Evolutionary conservation across 2,888 invertebrate species (phyloP), one percentile per base, ranked within the genome.

Genomic region (Trypoxylon attenuatum): DNA sequence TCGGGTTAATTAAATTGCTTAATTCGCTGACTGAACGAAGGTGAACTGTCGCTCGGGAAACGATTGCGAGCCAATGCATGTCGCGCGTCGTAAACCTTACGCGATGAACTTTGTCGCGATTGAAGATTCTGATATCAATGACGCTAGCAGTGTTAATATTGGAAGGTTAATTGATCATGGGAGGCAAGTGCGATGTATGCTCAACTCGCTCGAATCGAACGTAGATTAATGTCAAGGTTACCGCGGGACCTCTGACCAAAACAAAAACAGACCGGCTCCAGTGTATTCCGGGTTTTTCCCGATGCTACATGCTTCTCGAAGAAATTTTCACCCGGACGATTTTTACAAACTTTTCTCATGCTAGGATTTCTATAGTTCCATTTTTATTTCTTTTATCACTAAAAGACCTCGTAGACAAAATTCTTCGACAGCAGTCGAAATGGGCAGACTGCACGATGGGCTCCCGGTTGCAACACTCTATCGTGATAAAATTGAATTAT

Each of bases 191-290:
- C 42, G 45, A 55, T 64, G 38, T 25, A 41, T 56, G 49, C 45
- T 51, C 38, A 50, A 55, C 38, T 29, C 58, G 43, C 39, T 71
- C 70, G 55, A 71, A 65, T 65, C 46, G 61, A 65, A 55, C 54
- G 33, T 33, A 59, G 56, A 69, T 69, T 63, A 68, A 38, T 57
- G 63, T 63, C 68, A 71, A 69, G 65, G 69, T 49, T 50, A 39
- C 50, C 10, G 18, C 16, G 21, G 18, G 19, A 21, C 18, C n/a
- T 50, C 8, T 13, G 33, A 4, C 33, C 33, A 10, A 38, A 33
- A 50, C 22, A 21, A 38, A 33, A 49, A 22, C 23, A 19, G 16
- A 22, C 29, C n/a, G n/a, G n/a, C n/a, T n/a, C n/a, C n/a, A n/a
- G n/a, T n/a, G n/a, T n/a, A n/a, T n/a, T n/a, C n/a, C n/a, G n/a